Base-by-base conservation (phyloP, 2,797 vertebrate genomes). In the Synaphobranchus kaupii region DNA sequence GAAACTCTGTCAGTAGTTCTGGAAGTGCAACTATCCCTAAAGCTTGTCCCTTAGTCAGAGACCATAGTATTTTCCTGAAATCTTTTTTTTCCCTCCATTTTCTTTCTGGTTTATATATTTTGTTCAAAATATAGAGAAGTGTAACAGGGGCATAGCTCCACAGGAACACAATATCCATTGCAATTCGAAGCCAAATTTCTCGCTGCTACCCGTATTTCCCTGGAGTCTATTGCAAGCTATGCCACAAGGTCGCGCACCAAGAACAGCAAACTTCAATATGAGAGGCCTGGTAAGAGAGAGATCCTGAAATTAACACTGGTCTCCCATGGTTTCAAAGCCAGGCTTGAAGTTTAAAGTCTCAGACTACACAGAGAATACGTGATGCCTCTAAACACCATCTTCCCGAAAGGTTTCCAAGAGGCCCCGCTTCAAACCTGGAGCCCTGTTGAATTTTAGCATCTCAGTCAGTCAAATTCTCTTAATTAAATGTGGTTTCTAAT, bases 181-280 rank as follows among this genome's bases (percentile, higher is more conserved):
- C 63, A 68, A 6, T 68, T 73, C 68, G 34, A 31, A 73, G 63
- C 63, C 15, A 13, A 60, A 60, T 68, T 68, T 68, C 63, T 28
- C 12, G 17, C 68, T 34, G 13, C 17, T 2, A 31, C 68, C 68
- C 34, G 31, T 78, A 78, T 78, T 78, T 78, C 73, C 73, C 73
- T 47, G 73, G 15, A 20, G 73, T 44, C 73, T 34, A 20, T 39
- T 22, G 31, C 73, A 5, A 39, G 17, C 34, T 47, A 78, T 22
- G 39, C 73, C 73, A 78, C 34, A 78, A 44, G 20, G 22, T 12
- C 15, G 10, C 28, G 3, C 31, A 34, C 31, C 12, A 73, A 73
- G 68, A 39, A 73, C 68, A 73, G 68, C 31, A 34, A 73, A 15
- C 68, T 73, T 73, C 31, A 73, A 73, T 73, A 73, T 73, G 28